phyloP scores from a whole-genome alignment of 2,797 vertebrate species.

The Gambelia wislizenii region DNA sequence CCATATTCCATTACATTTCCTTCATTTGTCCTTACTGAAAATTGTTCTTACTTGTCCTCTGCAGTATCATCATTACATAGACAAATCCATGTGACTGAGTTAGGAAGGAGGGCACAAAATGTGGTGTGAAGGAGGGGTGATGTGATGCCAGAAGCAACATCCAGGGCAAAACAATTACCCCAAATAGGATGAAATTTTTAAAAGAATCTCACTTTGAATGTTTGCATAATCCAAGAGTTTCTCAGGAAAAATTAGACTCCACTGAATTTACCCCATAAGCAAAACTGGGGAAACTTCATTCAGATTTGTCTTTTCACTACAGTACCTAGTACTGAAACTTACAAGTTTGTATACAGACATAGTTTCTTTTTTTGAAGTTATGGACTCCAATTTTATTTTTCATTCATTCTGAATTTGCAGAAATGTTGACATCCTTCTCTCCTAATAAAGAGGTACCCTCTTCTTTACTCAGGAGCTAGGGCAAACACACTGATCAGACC shows the following conservation, averaged over 20 bases:
- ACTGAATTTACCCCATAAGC: background rate
- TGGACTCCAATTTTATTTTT: background rate
- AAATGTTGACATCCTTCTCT: background rate
- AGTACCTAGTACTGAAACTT: background rate
- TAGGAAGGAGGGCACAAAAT: background rate
- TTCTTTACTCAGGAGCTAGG: background rate
- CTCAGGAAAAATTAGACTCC: background rate
- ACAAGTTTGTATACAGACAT: no score
- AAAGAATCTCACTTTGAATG: background rate
- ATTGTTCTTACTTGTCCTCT: background rate
- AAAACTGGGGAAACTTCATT: background rate
- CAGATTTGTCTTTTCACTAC: background rate
- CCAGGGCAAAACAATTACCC: background rate
- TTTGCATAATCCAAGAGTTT: background rate
- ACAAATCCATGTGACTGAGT: background rate
- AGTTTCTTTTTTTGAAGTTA: background rate
- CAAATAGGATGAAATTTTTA: background rate
- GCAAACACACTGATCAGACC: background rate
- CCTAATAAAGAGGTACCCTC: background rate
- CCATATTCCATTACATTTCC: background rate
- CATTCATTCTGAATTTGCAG: background rate
- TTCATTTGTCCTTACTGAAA: background rate
- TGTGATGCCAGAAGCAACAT: background rate
- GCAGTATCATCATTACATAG: background rate
- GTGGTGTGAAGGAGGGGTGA: no score